Base-by-base conservation (phyloP, 1,140 invertebrate species). In the Pachyrhynchus sulphureomaculatus region DNA sequence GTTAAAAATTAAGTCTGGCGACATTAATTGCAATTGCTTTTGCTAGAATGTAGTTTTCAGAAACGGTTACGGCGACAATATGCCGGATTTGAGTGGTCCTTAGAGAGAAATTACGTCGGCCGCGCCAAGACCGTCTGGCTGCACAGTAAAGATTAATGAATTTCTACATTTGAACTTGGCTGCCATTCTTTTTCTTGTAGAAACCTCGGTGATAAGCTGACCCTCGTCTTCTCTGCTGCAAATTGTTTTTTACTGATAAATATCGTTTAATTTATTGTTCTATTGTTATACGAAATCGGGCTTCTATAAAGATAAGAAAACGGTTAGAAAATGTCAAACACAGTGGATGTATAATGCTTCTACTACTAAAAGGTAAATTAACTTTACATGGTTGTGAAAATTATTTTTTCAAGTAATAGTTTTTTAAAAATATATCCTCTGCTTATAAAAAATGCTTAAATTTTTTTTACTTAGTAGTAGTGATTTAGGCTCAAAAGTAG, bases 81-180 rank as follows among this genome's bases (percentile, higher is more conserved):
- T 59, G 55, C 55, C 55, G 44, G 56, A 41, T 59, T 59, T 51
- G 48, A 49, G 32, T 29, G 24, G 44, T 9, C 56, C 36, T 44
- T 33, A 8, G 56, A 33, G 56, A 51, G 56, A 49, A 49, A 49
- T 59, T 49, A 59, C 56, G 44, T 41, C 26, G 17, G 12, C 52
- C 41, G 54, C 32, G 54, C 44, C 54, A 41, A 18, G 51, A 41
- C 51, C 51, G 51, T 41, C 51, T 54, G 39, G 41, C 39, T 45
- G 23, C 53, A 33, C 33, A 15, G 53, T 56, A 44, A 58, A 58
- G 55, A 59, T 59, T 49, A 59, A 59, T 59, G 56, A 59, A 59
- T 59, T 59, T 59, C 56, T 49, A 59, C 56, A 51, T 59, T 59
- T 59, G 56, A 59, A 59, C 56, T 59, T 49, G 44, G 53, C 53